A percentile compares a stretch with the other conserved stretches of the same genome.
Conservation (phyloP, 2,888 invertebrate species). For the Latrodectus hesperus region DNA sequence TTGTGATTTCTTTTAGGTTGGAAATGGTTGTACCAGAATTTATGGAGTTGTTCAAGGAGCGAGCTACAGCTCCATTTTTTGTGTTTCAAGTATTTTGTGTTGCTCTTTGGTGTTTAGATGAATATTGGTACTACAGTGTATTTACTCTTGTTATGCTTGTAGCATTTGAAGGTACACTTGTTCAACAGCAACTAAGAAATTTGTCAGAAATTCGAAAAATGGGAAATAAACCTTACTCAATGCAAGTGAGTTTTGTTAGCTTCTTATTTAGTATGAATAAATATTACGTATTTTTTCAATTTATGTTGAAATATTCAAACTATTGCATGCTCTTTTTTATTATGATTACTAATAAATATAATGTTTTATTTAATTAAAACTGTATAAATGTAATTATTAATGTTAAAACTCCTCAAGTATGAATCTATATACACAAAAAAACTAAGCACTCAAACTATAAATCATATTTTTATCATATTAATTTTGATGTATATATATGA, state of each 20-base stretch:
- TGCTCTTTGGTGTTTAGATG: constrained; percentile 98
- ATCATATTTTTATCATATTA: too few relatives aligned
- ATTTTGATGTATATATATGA: too few relatives aligned
- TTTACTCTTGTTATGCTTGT: constrained; percentile 97
- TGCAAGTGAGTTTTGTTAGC: constrained; percentile 76
- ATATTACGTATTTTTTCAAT: neutral
- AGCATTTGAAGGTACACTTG: constrained; percentile 97
- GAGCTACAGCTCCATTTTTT: constrained; percentile 99
- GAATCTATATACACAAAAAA: too few relatives aligned
- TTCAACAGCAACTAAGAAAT: constrained; percentile 97
- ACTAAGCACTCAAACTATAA: too few relatives aligned
- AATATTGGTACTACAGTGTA: constrained; percentile 97
- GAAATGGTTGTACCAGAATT: constrained; percentile 95
- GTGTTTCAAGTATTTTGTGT: constrained; percentile 99
- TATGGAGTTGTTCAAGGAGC: constrained; percentile 94
- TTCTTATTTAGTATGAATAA: too few relatives aligned
- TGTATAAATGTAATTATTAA: too few relatives aligned
- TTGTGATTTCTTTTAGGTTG: constrained; percentile 77
- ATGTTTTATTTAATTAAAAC: too few relatives aligned
- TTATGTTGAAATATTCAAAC: neutral
- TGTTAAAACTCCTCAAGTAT: too few relatives aligned
- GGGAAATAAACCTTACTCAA: constrained; percentile 97
- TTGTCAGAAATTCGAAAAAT: constrained; percentile 99
- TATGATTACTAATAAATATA: too few relatives aligned
- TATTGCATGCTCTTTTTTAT: too few relatives aligned